Evolutionary conservation across 2,888 invertebrate species (phyloP), one percentile per base, ranked within the genome.

Genomic region (Chalcosyrphus nemorum): DNA sequence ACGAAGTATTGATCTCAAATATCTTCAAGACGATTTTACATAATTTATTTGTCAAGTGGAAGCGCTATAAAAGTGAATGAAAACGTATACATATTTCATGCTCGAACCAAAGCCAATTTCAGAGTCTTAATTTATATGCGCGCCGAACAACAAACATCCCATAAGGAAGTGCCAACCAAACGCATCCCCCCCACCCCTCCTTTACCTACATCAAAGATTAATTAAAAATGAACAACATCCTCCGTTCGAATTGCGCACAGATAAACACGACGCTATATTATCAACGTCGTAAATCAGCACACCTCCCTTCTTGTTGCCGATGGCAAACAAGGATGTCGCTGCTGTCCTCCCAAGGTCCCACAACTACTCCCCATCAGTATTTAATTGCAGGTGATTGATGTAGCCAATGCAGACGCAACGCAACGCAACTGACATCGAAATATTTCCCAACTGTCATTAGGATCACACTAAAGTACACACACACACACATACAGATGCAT

Each of bases 341-440:
- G 80, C 68, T 71, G 66, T 35, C 15, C 54, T 38, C 56, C n/a
- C 57, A 65, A 63, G 56, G 41, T 68, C n/a, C 63, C 52, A 35
- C 57, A 21, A 11, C 70, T 19, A 56, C 66, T 43, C 74, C 54
- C 61, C 77, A 41, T 54, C 77, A 35, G 72, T 47, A 74, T 84
- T 84, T 84, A 84, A 84, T 84, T 84, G 84, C 80, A 65, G 75
- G 80, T 84, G 84, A 84, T 84, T 84, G 84, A 84, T 84, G 84
- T 80, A 65, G 80, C 80, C 84, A 84, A 84, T 84, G 74, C 80
- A 84, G 70, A 75, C 74, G 80, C 80, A 84, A 84, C 80, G 70
- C 74, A 80, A 75, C 74, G 80, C 80, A 84, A 84, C 80, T 75
- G 80, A 80, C 84, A 80, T 80, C 84, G 84, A 80, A 84, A 84